Evolutionary conservation across 1,140 invertebrate species (phyloP).

Genomic region (Hypothenemus hampei): DNA sequence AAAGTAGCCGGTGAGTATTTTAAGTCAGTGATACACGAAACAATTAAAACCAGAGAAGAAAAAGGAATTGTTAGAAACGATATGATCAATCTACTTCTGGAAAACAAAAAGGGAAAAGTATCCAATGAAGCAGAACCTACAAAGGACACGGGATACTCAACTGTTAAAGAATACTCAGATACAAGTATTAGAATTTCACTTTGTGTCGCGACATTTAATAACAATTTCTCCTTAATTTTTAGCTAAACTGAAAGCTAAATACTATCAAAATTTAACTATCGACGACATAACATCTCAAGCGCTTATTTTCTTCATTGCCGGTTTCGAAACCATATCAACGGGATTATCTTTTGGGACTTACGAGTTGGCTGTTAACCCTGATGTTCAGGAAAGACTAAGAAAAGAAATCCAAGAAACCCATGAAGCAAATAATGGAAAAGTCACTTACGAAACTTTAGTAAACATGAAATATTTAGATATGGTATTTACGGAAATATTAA

Average conservation of each 20-base stretch:
- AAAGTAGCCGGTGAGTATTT: constrained; percentile 31
- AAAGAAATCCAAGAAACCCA: constrained; percentile 35
- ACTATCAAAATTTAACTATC: constrained; percentile 30
- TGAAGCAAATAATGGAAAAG: constrained; percentile 20
- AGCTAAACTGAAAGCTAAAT: constrained; percentile 24
- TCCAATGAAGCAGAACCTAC: background rate
- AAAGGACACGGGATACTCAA: constrained; percentile 15
- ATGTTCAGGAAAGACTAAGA: constrained; percentile 46
- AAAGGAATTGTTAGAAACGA: constrained; percentile 44
- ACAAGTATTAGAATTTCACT: background rate
- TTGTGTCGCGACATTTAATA: background rate
- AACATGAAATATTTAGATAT: constrained; percentile 47
- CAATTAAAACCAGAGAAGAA: constrained; percentile 42
- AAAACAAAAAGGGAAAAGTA: constrained; percentile 44
- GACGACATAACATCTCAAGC: constrained; percentile 42
- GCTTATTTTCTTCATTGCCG: constrained; percentile 45
- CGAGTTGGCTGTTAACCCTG: constrained; percentile 50
- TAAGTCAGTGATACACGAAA: constrained; percentile 37
- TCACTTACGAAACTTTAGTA: constrained; percentile 40
- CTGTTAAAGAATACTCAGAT: constrained; percentile 16
- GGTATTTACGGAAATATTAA: constrained; percentile 52
- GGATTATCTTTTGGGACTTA: constrained; percentile 39
- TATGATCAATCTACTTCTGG: constrained; percentile 46
- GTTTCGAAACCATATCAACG: constrained; percentile 43
- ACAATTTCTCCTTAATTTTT: constrained; percentile 5